Evolutionary conservation across 2,797 vertebrate genomes (phyloP), one percentile per base, ranked within the genome.

Genomic region (Chlorospingus semifuscus): DNA sequence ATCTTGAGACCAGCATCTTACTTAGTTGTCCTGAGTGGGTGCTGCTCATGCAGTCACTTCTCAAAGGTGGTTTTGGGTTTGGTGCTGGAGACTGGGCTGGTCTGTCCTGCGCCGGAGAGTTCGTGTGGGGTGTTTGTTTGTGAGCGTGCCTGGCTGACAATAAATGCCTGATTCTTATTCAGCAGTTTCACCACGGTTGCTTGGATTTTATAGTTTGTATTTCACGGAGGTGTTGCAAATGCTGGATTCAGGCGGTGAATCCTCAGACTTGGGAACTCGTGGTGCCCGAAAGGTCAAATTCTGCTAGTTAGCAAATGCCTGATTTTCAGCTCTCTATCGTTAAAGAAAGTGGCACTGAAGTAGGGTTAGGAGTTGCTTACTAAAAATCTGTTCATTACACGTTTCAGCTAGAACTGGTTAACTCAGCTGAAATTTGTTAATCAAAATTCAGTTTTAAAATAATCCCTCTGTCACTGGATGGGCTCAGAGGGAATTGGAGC

Each of bases 131-230:
- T 83, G 83, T 63, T 37, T 93, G 85, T 85, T 91, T 86, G 65
- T 11, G 36, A 86, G 50, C 41, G 18, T 47, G 90, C 80, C 53
- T 55, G 69, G 32, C 92, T 71, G 88, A 87, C 90, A 86, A 41
- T 76, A 94, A 90, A 77, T n/a, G 81, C 78, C 50, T 53, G 12
- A 36, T 80, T 93, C 72, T 87, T 79, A 49, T 15, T 88, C 80
- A 78, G 61, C 89, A 36, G 65, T 87, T 94, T 78, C 91, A 61
- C 79, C 83, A 59, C 15, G 41, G 82, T 92, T 92, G 91, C 87
- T 83, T 91, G 87, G 89, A 82, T 92, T 93, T 93, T 93, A n/a
- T 55, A 76, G 92, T 86, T 96, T 86, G 87, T 52, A 1, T 92
- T 96, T 83, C 76, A 88, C 75, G 63, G 84, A 93, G 47, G 61